Evolutionary conservation across 2,113 vertebrate genomes (phyloP).

Genomic region (Scortum barcoo): DNA sequence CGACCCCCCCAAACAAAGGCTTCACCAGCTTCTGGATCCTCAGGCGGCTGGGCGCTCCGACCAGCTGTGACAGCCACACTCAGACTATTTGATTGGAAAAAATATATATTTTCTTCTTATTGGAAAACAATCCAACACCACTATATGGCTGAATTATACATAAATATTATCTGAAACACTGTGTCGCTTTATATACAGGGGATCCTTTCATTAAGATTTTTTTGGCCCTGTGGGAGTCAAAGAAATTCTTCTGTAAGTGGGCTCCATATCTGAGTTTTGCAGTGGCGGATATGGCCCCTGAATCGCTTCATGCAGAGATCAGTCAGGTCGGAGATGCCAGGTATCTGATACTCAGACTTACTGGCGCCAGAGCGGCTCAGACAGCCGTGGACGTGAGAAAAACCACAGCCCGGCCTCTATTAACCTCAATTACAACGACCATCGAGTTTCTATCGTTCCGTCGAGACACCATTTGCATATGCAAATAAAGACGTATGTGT

Average conservation of each 20-base stretch:
- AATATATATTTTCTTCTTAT: too few relatives aligned
- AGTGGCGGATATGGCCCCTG: conserved; percentile 18
- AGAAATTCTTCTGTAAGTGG: neutral
- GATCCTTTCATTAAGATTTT: neutral
- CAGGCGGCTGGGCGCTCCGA: conserved; percentile 58
- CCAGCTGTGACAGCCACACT: neutral
- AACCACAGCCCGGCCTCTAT: conserved; percentile 76
- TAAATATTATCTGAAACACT: neutral
- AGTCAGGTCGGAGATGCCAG: conserved; percentile 52
- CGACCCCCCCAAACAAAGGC: conserved; percentile 52
- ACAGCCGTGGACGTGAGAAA: conserved; percentile 75
- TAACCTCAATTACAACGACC: conserved; percentile 82
- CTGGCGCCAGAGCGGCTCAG: conserved; percentile 76
- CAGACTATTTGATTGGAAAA: neutral
- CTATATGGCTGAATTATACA: neutral
- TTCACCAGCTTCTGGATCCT: conserved; percentile 32
- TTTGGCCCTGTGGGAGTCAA: neutral
- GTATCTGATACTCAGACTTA: conserved; percentile 80
- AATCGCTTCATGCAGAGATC: conserved; percentile 33
- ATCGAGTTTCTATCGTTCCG: conserved; percentile 81
- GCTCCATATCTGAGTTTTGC: neutral
- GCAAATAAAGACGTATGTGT: conserved; percentile 75
- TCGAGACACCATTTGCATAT: conserved; percentile 80
- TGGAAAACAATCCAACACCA: too few relatives aligned
- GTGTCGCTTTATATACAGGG: neutral